Evolutionary conservation across 1,140 invertebrate genomes (phyloP).

Genomic region (Saccostrea cuccullata): DNA sequence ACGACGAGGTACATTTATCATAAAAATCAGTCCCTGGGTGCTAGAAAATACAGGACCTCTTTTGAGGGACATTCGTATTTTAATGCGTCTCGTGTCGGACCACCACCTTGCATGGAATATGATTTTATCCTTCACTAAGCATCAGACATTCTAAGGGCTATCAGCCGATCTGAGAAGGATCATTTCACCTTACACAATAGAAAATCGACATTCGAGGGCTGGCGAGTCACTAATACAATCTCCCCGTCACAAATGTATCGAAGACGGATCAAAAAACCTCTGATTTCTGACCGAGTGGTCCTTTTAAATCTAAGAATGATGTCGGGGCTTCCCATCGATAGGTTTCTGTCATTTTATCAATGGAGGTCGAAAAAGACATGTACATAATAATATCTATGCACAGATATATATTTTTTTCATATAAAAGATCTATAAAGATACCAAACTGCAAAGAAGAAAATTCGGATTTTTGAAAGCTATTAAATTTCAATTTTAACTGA

Average conservation of each 20-base stretch:
- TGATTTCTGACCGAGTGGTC: constrained; percentile 17
- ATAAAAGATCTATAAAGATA: no score
- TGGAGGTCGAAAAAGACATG: no score
- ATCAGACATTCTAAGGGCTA: constrained; percentile 20
- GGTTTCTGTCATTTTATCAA: no score
- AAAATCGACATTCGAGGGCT: constrained; percentile 23
- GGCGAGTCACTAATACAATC: constrained; percentile 33
- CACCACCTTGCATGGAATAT: constrained; percentile 37
- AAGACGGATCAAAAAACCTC: not conserved
- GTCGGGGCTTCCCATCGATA: not conserved
- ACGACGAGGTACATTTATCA: not conserved
- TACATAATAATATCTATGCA: no score
- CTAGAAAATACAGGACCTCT: not conserved
- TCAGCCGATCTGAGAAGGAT: constrained; percentile 33
- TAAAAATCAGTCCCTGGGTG: not conserved
- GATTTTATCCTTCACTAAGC: constrained; percentile 38
- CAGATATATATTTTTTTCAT: no score
- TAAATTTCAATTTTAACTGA: not conserved
- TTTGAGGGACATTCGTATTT: constrained; percentile 14
- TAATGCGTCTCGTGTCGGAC: constrained; percentile 32
- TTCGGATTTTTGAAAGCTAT: not conserved
- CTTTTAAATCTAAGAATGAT: not conserved
- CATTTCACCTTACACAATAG: constrained; percentile 19
- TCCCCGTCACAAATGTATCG: constrained; percentile 9
- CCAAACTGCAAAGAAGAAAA: no score